These are phyloP conservation scores for Drosophila sulfurigaster DNA, from an alignment of 1,140 invertebrate species.

Conservation along the genomic window DNA sequence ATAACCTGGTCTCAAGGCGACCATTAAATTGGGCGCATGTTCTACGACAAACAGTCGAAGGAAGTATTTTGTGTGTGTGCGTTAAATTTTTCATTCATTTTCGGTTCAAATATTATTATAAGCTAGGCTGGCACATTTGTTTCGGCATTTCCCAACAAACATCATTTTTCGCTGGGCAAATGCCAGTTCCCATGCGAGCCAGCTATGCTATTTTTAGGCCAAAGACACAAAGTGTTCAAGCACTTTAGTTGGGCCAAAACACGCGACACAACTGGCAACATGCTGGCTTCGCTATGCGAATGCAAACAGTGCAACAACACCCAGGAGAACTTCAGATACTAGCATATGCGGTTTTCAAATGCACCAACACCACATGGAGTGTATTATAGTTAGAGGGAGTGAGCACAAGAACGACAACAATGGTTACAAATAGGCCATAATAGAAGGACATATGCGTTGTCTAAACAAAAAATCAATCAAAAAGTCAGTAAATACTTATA, in stretches of 20 bases:
- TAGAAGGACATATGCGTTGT: slow-evolving; percentile 68
- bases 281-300: slow-evolving; percentile 52
- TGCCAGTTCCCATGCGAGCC: slow-evolving; percentile 49
- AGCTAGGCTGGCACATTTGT: slow-evolving; percentile 10
- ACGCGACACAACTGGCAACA: slow-evolving; percentile 41
- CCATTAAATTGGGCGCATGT: slow-evolving; percentile 22
- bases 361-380: slow-evolving; percentile 5
- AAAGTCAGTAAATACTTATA: slow-evolving; percentile 54
- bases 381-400: background rate
- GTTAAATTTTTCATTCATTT: slow-evolving; percentile 42
- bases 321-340: slow-evolving; percentile 57
- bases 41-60: background rate
- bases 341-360: slow-evolving; percentile 63
- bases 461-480: slow-evolving; percentile 82
- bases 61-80: slow-evolving; percentile 4
- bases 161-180: slow-evolving; percentile 27
- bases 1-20: slow-evolving; percentile 26
- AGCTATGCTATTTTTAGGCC: slow-evolving; percentile 64
- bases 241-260: slow-evolving; percentile 46
- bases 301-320: slow-evolving; percentile 70
- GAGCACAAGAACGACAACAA: slow-evolving; percentile 25
- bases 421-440: slow-evolving; percentile 32
- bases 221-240: slow-evolving; percentile 50
- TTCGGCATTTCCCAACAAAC: slow-evolving; percentile 47
- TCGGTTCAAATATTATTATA: slow-evolving; percentile 47